phyloP scores from a whole-genome alignment of 2,888 invertebrate genomes.

The Pyrrhosoma nymphula region DNA sequence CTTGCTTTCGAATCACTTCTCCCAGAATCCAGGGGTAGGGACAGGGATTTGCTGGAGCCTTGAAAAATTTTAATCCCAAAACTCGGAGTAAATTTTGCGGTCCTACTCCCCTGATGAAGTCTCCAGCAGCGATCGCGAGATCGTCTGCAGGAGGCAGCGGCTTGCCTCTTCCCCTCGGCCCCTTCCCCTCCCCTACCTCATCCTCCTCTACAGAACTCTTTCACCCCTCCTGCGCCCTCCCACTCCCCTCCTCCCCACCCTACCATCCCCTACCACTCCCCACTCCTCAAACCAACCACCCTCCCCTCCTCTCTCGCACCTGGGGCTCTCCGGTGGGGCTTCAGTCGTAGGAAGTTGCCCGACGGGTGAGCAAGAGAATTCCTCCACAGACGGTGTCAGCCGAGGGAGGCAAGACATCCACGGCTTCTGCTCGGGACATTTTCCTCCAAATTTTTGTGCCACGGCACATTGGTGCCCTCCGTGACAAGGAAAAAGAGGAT shows the following conservation, averaged over 20 bases:
- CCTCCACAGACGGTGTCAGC: background rate
- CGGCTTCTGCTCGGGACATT: background rate
- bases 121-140: background rate
- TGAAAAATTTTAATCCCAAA: no score
- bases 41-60: no score
- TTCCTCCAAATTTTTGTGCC: background rate
- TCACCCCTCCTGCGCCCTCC: background rate
- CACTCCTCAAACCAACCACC: background rate
- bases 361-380: conserved; percentile 12
- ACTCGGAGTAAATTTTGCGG: no score
- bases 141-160: background rate
- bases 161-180: background rate
- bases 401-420: background rate
- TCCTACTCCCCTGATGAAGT: no score
- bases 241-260: background rate
- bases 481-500: background rate
- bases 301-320: background rate
- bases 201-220: background rate
- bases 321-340: background rate
- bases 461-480: background rate
- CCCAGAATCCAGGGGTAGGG: no score
- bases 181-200: background rate
- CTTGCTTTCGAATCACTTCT: no score
- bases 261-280: background rate
- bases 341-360: conserved; percentile 24